Evolutionary conservation across 2,797 vertebrate species (phyloP), one percentile per base, ranked within the genome.

Genomic region (Parotocinclus haroldoi): DNA sequence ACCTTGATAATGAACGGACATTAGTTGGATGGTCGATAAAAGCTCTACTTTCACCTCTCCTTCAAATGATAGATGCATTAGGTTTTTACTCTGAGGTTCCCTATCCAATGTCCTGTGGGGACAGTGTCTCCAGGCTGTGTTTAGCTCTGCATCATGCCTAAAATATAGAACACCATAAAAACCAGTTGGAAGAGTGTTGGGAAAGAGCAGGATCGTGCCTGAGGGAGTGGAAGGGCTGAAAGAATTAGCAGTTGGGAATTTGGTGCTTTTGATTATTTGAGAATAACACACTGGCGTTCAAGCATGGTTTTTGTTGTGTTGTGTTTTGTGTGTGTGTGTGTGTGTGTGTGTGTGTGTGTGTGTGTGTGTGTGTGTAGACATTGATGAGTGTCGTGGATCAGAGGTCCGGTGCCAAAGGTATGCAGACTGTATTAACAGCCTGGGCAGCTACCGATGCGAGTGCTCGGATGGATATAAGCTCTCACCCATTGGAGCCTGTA

Each of bases 371-470:
- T 51, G 36, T 44, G 3, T 82, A 94, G 92, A 93, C 75, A 91
- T 91, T 7, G 91, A 93, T 0, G 92, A 93, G 71, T 94, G 92
- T 71, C 87, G 89, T 83, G 91, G 84, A 0, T 89, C 89, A 0
- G 90, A 92, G 36, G 89, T 55, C 17, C 82, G 93, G 17, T 93
- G 92, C 76, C 92, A 93, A 75, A 87, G 87, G 54, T 90, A 94
- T 5, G 91, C 91, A 1, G 88, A 92, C 75, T 94, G 92, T 58
- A 90, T 92, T 82, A 93, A 94, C 76, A 93, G 88, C 18, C 91
- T 91, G 0, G 92, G 92, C 7, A 92, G 92, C 70, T 94, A 92
- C 77, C 90, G 90, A 64, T 93, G 92, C 45, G 91, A 93, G 59
- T 93, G 92, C 38, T 85, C 91, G 0, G 66, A 86, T 0, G 92